These are phyloP conservation scores for Isurus oxyrinchus DNA, from an alignment of 2,113 vertebrate genomes.

Conservation along the genomic window DNA sequence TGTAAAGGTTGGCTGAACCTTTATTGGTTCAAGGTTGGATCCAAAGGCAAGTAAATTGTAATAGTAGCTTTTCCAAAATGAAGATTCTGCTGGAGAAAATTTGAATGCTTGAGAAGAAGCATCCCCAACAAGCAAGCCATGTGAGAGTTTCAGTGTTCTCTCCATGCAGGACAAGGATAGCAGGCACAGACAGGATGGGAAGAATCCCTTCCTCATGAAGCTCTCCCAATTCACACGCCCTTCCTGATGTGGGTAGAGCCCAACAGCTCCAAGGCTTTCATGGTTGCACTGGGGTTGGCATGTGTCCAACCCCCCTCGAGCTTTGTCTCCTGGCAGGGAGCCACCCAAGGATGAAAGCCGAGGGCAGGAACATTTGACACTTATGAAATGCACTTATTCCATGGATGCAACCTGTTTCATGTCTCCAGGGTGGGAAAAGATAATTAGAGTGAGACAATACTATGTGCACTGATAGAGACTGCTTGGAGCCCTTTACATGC, in stretches of 20 bases:
- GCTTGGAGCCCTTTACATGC: no score
- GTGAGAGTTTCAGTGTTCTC: no score
- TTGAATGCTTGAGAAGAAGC: neutral
- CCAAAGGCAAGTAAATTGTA: neutral
- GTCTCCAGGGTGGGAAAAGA: neutral
- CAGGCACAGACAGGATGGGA: neutral
- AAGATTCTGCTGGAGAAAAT: neutral
- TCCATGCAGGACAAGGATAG: no score
- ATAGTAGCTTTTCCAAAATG: neutral
- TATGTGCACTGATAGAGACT: no score
- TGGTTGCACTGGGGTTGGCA: neutral
- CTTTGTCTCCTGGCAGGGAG: neutral
- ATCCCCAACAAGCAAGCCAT: neutral
- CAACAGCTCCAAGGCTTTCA: neutral
- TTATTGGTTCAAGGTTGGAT: neutral
- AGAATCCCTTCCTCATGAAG: neutral
- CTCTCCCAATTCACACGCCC: neutral
- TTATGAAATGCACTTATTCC: neutral
- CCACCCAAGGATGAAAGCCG: neutral
- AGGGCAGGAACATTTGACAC: neutral
- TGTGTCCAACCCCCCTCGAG: neutral
- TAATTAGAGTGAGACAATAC: neutral
- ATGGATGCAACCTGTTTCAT: neutral
- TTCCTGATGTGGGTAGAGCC: no score
- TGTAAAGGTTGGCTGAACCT: neutral